phyloP scores from a whole-genome alignment of 2,797 vertebrate species.

The Diplodus sargus region DNA sequence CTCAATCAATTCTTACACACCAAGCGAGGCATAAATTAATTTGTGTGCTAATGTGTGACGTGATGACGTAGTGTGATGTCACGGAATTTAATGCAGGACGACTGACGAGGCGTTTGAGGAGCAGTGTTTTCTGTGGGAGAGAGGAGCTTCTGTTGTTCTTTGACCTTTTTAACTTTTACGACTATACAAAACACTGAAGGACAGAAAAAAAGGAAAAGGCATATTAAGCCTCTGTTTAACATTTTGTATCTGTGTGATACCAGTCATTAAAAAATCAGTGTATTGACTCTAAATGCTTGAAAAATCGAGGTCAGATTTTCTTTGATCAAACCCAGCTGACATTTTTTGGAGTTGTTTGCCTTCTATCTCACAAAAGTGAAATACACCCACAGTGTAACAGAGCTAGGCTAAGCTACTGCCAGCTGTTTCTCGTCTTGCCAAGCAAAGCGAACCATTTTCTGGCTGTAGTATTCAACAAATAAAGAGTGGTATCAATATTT shows the following conservation, averaged over 20 bases:
- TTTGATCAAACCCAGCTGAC: not conserved
- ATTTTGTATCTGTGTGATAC: not conserved
- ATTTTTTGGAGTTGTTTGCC: not conserved
- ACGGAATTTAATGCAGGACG: no score
- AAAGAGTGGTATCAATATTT: not conserved
- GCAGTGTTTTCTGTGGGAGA: no score
- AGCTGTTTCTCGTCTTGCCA: not conserved
- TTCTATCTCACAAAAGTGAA: not conserved
- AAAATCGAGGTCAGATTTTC: not conserved
- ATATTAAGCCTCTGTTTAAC: not conserved
- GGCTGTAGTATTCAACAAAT: not conserved
- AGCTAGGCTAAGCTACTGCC: not conserved
- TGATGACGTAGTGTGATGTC: no score
- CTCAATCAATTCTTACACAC: no score
- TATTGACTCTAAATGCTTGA: not conserved
- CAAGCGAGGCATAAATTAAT: no score
- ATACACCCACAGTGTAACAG: not conserved
- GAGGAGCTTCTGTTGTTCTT: no score
- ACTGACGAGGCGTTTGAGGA: no score
- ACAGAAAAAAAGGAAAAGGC: no score
- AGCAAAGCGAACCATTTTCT: not conserved
- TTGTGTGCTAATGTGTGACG: no score
- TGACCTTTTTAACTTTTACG: no score
- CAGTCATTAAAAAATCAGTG: not conserved
- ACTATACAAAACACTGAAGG: no score